phyloP scores from a whole-genome alignment of 2,797 vertebrate species.

The Hemibagrus guttatus region DNA sequence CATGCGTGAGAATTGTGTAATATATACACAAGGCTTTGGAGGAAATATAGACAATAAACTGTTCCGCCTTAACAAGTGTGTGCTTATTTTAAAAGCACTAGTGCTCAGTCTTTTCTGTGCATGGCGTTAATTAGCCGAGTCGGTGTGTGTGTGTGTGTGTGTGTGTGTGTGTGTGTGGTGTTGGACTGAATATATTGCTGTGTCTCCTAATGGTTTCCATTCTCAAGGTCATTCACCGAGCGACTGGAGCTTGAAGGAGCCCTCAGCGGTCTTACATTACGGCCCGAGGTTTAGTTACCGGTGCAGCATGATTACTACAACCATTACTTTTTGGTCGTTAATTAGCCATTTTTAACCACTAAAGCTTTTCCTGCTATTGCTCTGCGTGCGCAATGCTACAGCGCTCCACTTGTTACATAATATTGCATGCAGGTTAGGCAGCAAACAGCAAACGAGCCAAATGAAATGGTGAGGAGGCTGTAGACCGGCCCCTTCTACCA shows the following conservation, averaged over 20 bases:
- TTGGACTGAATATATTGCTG: slow-evolving; percentile 16
- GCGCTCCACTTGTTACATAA: slow-evolving; percentile 34
- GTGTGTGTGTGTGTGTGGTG: background rate
- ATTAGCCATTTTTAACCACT: slow-evolving; percentile 39
- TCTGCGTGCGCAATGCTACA: slow-evolving; percentile 29
- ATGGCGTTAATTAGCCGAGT: slow-evolving; percentile 5
- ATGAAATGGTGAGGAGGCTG: slow-evolving; percentile 41
- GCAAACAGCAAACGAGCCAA: slow-evolving; percentile 28
- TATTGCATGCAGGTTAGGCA: slow-evolving; percentile 44
- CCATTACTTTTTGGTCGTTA: slow-evolving; percentile 24
- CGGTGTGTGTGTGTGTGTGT: too few species aligned
- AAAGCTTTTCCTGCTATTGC: background rate
- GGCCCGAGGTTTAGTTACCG: slow-evolving; percentile 41
- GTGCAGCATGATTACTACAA: slow-evolving; percentile 38
- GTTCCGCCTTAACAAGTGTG: slow-evolving; percentile 10
- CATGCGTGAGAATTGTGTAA: background rate
- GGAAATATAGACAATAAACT: background rate
- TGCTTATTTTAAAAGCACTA: slow-evolving; percentile 14
- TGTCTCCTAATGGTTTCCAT: slow-evolving; percentile 56
- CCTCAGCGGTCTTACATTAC: slow-evolving; percentile 58
- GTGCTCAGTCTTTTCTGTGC: slow-evolving; percentile 6
- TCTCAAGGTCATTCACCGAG: slow-evolving; percentile 79
- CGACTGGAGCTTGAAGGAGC: slow-evolving; percentile 52
- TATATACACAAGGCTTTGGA: background rate
- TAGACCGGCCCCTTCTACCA: slow-evolving; percentile 5